Percentiles rank a stretch among this genome's conserved stretches.
These are phyloP conservation scores for Muscicapa adusta DNA, from an alignment of 2,113 vertebrate genomes.

Conservation along the genomic window DNA sequence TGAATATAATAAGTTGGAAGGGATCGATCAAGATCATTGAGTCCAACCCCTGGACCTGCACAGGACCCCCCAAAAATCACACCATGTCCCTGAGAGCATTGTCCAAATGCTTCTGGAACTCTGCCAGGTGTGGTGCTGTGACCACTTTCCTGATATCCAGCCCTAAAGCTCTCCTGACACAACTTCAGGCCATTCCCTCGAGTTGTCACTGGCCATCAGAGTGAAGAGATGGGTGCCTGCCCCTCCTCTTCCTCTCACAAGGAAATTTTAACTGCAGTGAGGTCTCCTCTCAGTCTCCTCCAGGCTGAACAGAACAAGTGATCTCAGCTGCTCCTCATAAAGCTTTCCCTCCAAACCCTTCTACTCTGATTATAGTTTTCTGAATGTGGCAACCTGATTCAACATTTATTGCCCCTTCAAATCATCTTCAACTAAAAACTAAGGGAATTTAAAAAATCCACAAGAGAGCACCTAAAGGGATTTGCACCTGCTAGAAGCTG, in stretches of 20 bases:
- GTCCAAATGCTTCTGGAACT: neutral
- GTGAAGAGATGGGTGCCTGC: neutral
- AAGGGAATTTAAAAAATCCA: neutral
- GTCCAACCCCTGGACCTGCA: neutral
- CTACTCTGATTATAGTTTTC: neutral
- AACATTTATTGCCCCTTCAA: neutral
- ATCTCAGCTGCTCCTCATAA: neutral
- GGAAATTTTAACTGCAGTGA: neutral
- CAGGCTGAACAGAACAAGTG: neutral
- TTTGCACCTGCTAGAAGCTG: neutral
- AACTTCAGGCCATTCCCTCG: rapidly evolving
- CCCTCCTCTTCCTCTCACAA: rapidly evolving
- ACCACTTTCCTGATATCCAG: neutral
- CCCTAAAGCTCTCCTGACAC: neutral
- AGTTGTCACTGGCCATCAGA: neutral
- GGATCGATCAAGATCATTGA: neutral
- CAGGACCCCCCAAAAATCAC: too few relatives aligned
- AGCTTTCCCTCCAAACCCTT: neutral
- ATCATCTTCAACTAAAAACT: neutral
- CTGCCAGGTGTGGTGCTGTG: neutral
- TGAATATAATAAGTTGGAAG: neutral
- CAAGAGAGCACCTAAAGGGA: neutral
- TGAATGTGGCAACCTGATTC: neutral
- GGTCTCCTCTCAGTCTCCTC: neutral
- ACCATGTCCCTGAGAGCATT: neutral